Evolutionary conservation across 2,113 vertebrate species (phyloP), one percentile per base, ranked within the genome.

Genomic region (Platichthys stellatus): DNA sequence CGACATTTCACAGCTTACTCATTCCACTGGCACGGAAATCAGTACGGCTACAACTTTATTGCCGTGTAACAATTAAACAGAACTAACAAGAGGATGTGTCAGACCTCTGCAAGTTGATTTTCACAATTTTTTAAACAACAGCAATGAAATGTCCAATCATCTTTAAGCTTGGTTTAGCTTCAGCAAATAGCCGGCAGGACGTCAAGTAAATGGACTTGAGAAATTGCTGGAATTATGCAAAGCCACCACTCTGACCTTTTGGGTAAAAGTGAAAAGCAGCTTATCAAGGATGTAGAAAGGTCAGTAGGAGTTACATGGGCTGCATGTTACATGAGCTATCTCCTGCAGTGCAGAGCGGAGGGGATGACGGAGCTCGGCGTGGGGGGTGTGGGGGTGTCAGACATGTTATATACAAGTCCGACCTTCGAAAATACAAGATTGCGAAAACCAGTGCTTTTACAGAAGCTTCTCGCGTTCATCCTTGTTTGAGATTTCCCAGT

Each of bases 221-320:
- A 79, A 67, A 67, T 60, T 66, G 75, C 62, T 8, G 26, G 10
- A 76, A 69, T 76, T 85, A 83, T 89, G 70, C 74, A 86, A 83
- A 89, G 74, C 58, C 51, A 61, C 49, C 67, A 69, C 57, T 5
- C 67, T 85, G 83, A 86, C 83, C 85, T 89, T 90, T 82, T 31
- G 45, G 71, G 38, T 61, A 72, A 63, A 85, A 73, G 69, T 53
- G 66, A 84, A 59, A 31, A 14, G 38, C 71, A 78, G 78, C 81
- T 87, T 64, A 82, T 85, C 76, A 84, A 61, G 56, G 65, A 78
- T 58, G 74, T 80, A 78, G 85, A 54, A 88, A 89, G 84, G 82
- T 86, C 90, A 88, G 74, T 40, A 53, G 76, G 71, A 80, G 63
- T 78, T 82, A 63, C 63, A 74, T 21, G 66, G 65, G 17, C 53